A percentile compares a stretch with the other conserved stretches of the same genome.
phyloP scores from a whole-genome alignment of 2,797 vertebrate genomes.

The Enteromius thamalakanensis region DNA sequence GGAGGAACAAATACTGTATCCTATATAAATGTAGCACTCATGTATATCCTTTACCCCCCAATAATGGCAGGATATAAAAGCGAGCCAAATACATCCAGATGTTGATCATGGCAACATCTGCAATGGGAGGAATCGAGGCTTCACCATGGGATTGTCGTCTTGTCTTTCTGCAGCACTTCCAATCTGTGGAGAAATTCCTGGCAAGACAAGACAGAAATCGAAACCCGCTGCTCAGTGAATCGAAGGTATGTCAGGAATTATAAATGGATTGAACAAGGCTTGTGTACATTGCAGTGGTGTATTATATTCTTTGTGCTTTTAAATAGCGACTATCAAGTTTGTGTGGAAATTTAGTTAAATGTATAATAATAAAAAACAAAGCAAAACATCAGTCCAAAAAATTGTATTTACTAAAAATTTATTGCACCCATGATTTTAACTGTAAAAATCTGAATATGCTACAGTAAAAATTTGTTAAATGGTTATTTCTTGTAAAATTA shows the following conservation, averaged over 20 bases:
- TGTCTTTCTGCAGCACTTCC: constrained; percentile 51
- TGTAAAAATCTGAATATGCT: too few relatives aligned
- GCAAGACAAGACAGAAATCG: constrained; percentile 63
- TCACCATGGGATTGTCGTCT: constrained; percentile 27
- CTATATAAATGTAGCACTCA: constrained; percentile 1
- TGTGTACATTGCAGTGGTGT: constrained; percentile 18
- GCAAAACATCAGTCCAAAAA: neutral
- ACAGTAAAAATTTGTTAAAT: too few relatives aligned
- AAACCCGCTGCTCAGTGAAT: constrained; percentile 53
- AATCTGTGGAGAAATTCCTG: constrained; percentile 59
- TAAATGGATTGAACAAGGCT: constrained; percentile 45
- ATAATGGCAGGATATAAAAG: constrained; percentile 39
- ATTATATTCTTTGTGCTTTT: constrained; percentile 18
- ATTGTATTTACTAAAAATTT: neutral
- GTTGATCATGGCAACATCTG: constrained; percentile 43
- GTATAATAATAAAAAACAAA: neutral
- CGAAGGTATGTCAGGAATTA: constrained; percentile 57
- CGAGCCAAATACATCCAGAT: constrained; percentile 63
- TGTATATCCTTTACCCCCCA: neutral
- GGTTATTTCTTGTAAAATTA: too few relatives aligned
- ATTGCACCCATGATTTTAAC: neutral
- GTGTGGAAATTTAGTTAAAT: neutral
- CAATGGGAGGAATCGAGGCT: constrained; percentile 43
- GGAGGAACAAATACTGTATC: constrained; percentile 7
- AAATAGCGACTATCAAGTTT: neutral